phyloP scores from a whole-genome alignment of 2,113 vertebrate species.

The Anser cygnoides region DNA sequence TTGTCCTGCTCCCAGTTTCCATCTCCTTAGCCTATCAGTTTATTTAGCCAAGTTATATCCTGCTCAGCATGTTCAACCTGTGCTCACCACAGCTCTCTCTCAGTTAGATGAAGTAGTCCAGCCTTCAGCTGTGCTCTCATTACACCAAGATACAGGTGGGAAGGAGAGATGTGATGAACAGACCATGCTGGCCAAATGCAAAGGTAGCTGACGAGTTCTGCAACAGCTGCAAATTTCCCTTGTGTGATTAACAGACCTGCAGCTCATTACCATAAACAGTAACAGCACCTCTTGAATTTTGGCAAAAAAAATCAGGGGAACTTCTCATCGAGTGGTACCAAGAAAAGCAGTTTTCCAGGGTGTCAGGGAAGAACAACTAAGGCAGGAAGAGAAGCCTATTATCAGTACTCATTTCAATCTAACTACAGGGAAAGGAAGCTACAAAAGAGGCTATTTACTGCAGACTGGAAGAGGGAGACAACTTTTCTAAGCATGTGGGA shows the following conservation, averaged over 20 bases:
- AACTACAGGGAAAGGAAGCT: constrained; percentile 15
- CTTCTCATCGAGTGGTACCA: not conserved
- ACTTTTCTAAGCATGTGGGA: not conserved
- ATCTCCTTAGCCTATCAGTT: not conserved
- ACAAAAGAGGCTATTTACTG: not conserved
- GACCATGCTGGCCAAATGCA: not conserved
- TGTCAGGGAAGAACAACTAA: not conserved
- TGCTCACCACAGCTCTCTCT: not conserved
- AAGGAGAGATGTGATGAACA: not conserved
- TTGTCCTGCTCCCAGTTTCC: not conserved
- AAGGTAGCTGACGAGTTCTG: not conserved
- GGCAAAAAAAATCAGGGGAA: not conserved
- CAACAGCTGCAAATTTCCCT: not conserved
- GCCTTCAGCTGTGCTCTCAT: not conserved
- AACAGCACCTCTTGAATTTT: not conserved
- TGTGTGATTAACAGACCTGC: not conserved
- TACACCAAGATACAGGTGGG: not conserved
- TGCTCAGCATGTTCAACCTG: not conserved
- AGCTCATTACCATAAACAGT: not conserved
- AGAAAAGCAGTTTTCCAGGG: constrained; percentile 29
- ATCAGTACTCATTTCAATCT: constrained; percentile 5
- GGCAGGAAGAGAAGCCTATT: not conserved
- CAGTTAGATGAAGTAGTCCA: not conserved
- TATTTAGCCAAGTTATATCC: not conserved
- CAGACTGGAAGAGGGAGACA: not conserved